Base-by-base conservation (phyloP, 2,113 vertebrate genomes). In the Dipodomys ordii region DNA sequence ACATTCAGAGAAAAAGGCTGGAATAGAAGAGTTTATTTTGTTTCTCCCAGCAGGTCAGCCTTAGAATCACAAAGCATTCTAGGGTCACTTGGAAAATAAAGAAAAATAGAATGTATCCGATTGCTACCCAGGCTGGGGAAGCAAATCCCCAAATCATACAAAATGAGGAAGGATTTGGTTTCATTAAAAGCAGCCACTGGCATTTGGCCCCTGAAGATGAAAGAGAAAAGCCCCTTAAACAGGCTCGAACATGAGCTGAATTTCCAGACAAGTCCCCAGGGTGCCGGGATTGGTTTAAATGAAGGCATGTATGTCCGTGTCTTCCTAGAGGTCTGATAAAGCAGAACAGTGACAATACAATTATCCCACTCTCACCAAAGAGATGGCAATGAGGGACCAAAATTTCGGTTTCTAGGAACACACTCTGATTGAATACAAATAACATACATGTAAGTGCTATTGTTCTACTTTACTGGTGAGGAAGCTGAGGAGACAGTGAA, bases 121-220 rank as follows among this genome's bases (percentile, higher is more conserved):
- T 92, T 76, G 89, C 79, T 83, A 85, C 88, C 80, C 94, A 83
- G 90, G 25, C 93, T 90, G n/a, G 73, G 88, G 88, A 96, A 96
- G 95, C 92, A 96, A 97, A 97, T 97, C 96, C 95, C 92, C 96
- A 96, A 96, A 96, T 97, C 96, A 85, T 86, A 97, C 86, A 92
- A 88, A 96, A 96, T 76, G 89, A 88, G 94, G 95, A 96, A 96
- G 96, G 96, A 97, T 97, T 96, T 97, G 90, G 93, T 97, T 97
- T 96, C 96, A 97, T 97, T 97, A 96, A 97, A 96, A 97, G 97
- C 97, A 97, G 95, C 91, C 94, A 96, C 95, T 94, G 90, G 95
- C 95, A 95, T 96, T 96, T 96, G 94, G 96, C 95, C 94, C 96
- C 94, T 74, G 73, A 95, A 94, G 96, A 97, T 97, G 96, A 97